Evolutionary conservation across 2,113 vertebrate species (phyloP), one percentile per base, ranked within the genome.

Genomic region (Leucopsar rothschildi): DNA sequence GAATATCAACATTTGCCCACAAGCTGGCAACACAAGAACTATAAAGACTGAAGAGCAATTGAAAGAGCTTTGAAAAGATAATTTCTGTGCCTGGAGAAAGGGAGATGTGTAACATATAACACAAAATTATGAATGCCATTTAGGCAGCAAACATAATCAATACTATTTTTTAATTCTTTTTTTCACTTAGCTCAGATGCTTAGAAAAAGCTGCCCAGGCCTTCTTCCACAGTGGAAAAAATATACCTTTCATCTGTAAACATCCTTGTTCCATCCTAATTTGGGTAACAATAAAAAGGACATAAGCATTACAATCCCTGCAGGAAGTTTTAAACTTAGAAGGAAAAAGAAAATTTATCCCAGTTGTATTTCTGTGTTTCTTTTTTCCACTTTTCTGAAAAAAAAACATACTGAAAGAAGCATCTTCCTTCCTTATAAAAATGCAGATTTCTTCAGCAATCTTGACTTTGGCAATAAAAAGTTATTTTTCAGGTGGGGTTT

Each of bases 401-500:
- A 20, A 66, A 20, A 66, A 15, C 3, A 33, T 12, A 6, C 59
- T 44, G 64, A 77, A 80, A 37, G 60, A 92, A 77, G 24, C 11
- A 83, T 75, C 29, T 86, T 80, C 21, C 21, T 90, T 55, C 27
- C 23, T 78, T 35, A 78, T 33, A 24, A 75, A 92, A 88, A 81
- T 47, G 76, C 28, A 78, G 35, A 88, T 70, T 92, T 73, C 68
- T 81, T 78, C 63, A 88, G 25, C 35, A 71, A 56, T 81, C 44
- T 64, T 68, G 39, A 60, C 33, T 93, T 94, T 68, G 49, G 65
- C 69, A 86, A 52, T 47, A 93, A 81, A 27, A 66, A 64, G 24
- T 68, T 29, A 37, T 88, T 84, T 40, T 84, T 88, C 86, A 91
- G 42, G 71, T 59, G 20, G 29, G 17, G 17, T 75, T 94, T 93